Evolutionary conservation across 2,888 invertebrate species (phyloP), one percentile per base, ranked within the genome.

Genomic region (Melanotus villosus): DNA sequence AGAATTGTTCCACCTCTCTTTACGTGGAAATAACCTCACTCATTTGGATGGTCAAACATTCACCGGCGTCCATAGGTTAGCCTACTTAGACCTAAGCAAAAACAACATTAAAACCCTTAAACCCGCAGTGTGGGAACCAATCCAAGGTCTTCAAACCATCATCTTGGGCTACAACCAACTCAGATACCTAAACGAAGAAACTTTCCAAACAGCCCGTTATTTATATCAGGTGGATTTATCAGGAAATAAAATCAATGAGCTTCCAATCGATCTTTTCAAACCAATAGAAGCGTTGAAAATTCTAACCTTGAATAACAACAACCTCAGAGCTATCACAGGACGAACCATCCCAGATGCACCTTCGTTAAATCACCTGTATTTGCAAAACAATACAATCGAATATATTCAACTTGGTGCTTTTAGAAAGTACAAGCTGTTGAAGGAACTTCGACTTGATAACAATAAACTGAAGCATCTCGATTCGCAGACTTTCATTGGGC

Each of bases 21-120:
- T 68, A 10, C 59, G 21, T 10, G 14, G 32, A 18, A 68, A 68
- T 43, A 32, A 64, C 14, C 21, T 68, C 1, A 14, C 21, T 1
- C 19, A 68, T 10, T 52, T 68, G 14, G 10, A 18, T 9, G 3
- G 12, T 2, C 36, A 59, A 0, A 14, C 14, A 0, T 64, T 68
- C 26, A 32, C 0, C 1, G 68, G 68, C 12, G 41, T 68, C 3
- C 12, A 41, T 16, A 54, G 43, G 2, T 32, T 69, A 2, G 38
- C 41, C n/a, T 52, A 54, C 36, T 54, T 69, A 19, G 54, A 65
- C 14, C 6, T 69, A 18, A 60, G 68, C 7, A 18, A 54, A 1
- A 69, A 69, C 18, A 18, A 41, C 19, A 14, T 64, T 6, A 23
- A 56, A 21, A 16, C 41, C 19, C 6, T 64, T 12, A 45, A 4